Evolutionary conservation across 2,888 invertebrate genomes (phyloP).

Genomic region (Caenorhabditis drosophilae): DNA sequence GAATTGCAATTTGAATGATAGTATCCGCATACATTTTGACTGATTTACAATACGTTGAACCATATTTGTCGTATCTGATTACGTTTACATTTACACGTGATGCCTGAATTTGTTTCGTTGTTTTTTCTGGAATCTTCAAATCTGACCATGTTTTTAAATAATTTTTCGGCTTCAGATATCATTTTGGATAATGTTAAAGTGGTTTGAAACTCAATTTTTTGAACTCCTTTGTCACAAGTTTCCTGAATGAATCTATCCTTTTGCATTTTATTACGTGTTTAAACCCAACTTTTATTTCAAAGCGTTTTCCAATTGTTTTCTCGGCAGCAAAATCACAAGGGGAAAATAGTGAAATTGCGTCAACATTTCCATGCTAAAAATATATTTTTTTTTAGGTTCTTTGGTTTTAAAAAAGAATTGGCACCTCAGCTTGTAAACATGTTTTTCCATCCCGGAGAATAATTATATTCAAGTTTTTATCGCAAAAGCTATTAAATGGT

Average conservation of each 20-base stretch:
- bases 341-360: slow-evolving; percentile 51
- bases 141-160: slow-evolving; percentile 55
- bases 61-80: slow-evolving; percentile 22
- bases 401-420: background rate
- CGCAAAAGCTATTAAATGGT: slow-evolving; percentile 25
- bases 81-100: slow-evolving; percentile 22
- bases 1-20: slow-evolving; percentile 75
- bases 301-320: background rate
- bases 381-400: too few relatives aligned
- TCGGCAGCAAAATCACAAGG: slow-evolving; percentile 35
- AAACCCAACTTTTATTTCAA: too few relatives aligned
- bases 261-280: too few relatives aligned
- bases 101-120: slow-evolving; percentile 8
- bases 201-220: slow-evolving; percentile 19
- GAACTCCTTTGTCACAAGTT: background rate
- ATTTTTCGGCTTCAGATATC: slow-evolving; percentile 63
- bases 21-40: slow-evolving; percentile 75
- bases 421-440: slow-evolving; percentile 38
- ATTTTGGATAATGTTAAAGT: slow-evolving; percentile 11
- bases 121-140: background rate
- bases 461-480: slow-evolving; percentile 38
- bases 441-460: slow-evolving; percentile 36
- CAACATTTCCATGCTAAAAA: slow-evolving; percentile 56
- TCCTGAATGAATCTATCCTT: too few relatives aligned
- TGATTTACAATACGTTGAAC: slow-evolving; percentile 14